Conservation (phyloP, 2,888 invertebrate genomes). For the Eremobia ochroleuca region DNA sequence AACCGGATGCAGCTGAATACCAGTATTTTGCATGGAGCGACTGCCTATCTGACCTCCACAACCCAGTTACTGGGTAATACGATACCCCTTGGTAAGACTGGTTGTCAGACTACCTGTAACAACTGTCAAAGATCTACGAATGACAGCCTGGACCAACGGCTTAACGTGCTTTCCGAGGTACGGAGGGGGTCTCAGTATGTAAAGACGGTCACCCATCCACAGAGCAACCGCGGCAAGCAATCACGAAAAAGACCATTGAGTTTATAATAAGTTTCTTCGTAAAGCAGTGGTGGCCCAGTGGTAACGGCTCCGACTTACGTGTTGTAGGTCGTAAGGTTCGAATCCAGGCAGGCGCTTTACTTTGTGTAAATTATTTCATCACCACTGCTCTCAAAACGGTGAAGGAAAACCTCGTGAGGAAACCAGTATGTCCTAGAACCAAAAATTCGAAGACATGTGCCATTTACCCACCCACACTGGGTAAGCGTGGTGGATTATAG, state of each 20-base stretch:
- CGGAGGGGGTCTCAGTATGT: too few species aligned
- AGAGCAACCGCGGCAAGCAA: too few species aligned
- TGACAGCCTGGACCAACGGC: too few species aligned
- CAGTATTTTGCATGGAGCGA: too few species aligned
- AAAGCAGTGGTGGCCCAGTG: neutral
- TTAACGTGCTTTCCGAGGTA: too few species aligned
- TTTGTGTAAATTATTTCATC: neutral
- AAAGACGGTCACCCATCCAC: too few species aligned
- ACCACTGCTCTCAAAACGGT: neutral
- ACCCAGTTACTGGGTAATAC: too few species aligned
- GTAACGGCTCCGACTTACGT: neutral
- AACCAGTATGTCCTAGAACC: neutral
- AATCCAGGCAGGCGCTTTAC: neutral
- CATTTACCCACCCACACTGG: neutral
- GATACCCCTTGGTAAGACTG: too few species aligned
- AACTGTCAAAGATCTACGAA: too few species aligned
- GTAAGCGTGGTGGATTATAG: neutral
- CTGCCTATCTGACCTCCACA: too few species aligned
- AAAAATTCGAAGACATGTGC: neutral
- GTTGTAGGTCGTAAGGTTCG: neutral
- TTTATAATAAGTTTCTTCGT: neutral
- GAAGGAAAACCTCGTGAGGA: neutral
- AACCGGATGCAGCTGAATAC: too few species aligned
- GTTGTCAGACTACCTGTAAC: too few species aligned
- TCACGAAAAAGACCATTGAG: neutral